A percentile compares a stretch with the other conserved stretches of the same genome.
Evolutionary conservation across 2,113 vertebrate genomes (phyloP).

Genomic region (Chionodraco myersi): DNA sequence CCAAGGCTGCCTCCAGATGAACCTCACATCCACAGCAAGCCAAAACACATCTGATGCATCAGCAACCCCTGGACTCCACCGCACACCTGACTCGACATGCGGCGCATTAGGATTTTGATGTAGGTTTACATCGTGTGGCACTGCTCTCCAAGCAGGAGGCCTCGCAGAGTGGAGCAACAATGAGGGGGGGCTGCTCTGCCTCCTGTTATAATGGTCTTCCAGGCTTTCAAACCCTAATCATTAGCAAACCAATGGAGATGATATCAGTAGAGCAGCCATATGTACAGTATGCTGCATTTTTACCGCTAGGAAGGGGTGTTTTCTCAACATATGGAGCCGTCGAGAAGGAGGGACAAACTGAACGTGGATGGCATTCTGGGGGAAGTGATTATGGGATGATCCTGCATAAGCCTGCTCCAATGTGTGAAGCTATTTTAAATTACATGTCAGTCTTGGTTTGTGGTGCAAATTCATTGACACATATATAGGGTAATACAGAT

Average conservation of each 20-base stretch:
- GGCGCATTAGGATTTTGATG: constrained; percentile 35
- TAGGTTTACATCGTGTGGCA: constrained; percentile 3
- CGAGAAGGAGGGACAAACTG: background rate
- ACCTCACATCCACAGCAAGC: constrained; percentile 48
- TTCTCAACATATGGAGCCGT: background rate
- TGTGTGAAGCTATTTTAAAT: constrained; percentile 11
- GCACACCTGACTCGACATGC: constrained; percentile 59
- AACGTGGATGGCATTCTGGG: background rate
- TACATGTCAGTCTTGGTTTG: constrained; percentile 17
- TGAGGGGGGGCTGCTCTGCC: background rate
- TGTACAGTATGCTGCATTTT: background rate
- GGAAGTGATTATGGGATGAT: constrained; percentile 23
- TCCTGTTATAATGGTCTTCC: background rate
- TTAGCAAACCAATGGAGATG: background rate
- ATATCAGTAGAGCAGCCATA: background rate
- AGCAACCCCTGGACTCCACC: constrained; percentile 50
- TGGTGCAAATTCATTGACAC: constrained; percentile 5
- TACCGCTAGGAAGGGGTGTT: background rate
- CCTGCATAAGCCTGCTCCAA: background rate
- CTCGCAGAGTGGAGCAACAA: constrained; percentile 25
- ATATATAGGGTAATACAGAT: background rate
- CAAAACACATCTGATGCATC: constrained; percentile 58
- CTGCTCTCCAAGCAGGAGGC: constrained; percentile 2
- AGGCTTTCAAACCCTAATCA: background rate
- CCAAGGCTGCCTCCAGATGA: constrained; percentile 59